Conservation (phyloP, 2,113 vertebrate genomes). For the Cichladusa arquata region DNA sequence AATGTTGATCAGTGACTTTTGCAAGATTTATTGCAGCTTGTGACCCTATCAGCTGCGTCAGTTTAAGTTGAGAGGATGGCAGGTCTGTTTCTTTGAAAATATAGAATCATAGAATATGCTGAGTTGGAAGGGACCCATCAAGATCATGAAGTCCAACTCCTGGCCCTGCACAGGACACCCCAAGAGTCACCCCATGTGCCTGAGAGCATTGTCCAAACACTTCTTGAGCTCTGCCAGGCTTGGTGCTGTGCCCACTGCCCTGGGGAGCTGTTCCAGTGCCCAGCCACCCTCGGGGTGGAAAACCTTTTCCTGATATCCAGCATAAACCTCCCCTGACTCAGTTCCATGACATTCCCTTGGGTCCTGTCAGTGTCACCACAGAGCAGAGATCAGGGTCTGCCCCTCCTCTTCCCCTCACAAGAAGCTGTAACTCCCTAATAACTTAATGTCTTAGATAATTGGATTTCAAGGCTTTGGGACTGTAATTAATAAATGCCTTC, state of each 20-base stretch:
- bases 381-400: not conserved
- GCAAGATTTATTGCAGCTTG: not conserved
- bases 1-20: not conserved
- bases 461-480: not conserved
- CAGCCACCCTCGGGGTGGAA: rapidly evolving
- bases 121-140: not conserved
- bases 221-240: not conserved
- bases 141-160: not conserved
- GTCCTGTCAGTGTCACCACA: not conserved
- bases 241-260: not conserved
- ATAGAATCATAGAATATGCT: not conserved
- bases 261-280: not conserved
- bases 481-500: not conserved
- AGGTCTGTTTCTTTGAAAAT: not conserved
- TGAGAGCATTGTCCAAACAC: rapidly evolving
- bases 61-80: not conserved
- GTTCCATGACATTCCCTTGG: too few species aligned
- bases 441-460: not conserved
- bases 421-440: not conserved
- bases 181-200: not conserved
- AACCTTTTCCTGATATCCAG: rapidly evolving
- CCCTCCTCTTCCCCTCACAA: not conserved
- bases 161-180: not conserved
- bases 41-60: not conserved
- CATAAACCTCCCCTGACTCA: not conserved